phyloP scores from a whole-genome alignment of 2,113 vertebrate species.

The Cisticola juncidis region DNA sequence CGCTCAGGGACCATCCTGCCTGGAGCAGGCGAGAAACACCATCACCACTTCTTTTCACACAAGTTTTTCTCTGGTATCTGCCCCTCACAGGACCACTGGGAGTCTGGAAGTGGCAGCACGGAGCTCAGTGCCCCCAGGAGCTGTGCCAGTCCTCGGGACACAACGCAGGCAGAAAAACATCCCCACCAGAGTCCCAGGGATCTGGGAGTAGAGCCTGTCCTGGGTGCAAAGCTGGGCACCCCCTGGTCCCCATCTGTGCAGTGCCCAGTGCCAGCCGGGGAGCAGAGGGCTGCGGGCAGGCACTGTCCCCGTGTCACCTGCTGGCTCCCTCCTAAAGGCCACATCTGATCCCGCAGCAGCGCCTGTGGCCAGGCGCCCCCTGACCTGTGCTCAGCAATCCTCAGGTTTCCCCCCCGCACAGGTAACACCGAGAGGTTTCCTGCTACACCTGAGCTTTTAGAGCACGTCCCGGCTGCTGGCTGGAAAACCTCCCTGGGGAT shows the following conservation, averaged over 20 bases:
- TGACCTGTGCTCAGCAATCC: neutral
- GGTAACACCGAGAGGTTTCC: neutral
- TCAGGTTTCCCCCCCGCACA: neutral
- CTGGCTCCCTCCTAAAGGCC: neutral
- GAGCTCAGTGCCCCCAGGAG: neutral
- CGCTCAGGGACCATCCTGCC: neutral
- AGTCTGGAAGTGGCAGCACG: neutral
- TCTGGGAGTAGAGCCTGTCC: neutral
- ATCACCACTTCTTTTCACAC: neutral
- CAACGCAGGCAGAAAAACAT: neutral
- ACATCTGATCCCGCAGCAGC: neutral
- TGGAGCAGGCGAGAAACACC: neutral
- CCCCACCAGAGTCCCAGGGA: neutral
- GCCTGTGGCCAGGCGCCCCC: neutral
- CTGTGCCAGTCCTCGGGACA: neutral
- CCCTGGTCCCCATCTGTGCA: neutral
- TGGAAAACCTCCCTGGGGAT: neutral
- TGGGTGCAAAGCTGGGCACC: neutral
- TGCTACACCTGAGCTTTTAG: neutral
- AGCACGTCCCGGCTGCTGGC: neutral
- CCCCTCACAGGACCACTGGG: neutral
- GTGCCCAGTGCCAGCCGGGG: fast-evolving
- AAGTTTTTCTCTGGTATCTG: neutral
- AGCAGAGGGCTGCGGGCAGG: neutral
- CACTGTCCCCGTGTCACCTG: neutral